These are phyloP conservation scores for Chaitophorus viminalis DNA, from an alignment of 2,888 invertebrate species.

Conservation along the genomic window DNA sequence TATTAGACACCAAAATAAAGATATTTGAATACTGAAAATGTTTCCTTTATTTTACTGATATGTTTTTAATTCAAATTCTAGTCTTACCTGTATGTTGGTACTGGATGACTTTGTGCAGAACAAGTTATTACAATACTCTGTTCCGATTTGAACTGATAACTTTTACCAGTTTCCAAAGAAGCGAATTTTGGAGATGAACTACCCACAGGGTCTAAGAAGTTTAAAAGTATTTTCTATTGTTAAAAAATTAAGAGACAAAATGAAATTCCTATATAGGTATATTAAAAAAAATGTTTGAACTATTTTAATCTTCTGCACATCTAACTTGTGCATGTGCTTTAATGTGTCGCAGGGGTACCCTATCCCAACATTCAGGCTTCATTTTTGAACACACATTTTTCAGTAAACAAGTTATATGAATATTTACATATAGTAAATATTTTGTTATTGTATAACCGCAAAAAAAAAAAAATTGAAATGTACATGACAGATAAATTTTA, in stretches of 20 bases:
- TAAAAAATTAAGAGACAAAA: slow-evolving; percentile 26
- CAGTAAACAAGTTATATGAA: neutral
- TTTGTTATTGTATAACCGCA: neutral
- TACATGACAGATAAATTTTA: neutral
- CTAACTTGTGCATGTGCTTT: slow-evolving; percentile 38
- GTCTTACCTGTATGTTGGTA: slow-evolving; percentile 73
- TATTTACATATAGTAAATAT: neutral
- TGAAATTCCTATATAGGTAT: neutral
- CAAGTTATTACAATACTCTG: slow-evolving; percentile 75
- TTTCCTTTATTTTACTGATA: slow-evolving; percentile 75
- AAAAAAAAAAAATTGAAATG: neutral
- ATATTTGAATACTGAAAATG: slow-evolving; percentile 32
- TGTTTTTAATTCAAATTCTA: slow-evolving; percentile 66
- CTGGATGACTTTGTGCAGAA: slow-evolving; percentile 78
- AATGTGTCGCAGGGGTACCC: slow-evolving; percentile 81
- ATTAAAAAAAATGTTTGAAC: neutral
- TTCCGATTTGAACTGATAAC: slow-evolving; percentile 65
- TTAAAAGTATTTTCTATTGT: slow-evolving; percentile 65
- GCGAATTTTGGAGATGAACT: slow-evolving; percentile 77
- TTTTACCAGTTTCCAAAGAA: slow-evolving; percentile 68
- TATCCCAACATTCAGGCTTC: slow-evolving; percentile 97
- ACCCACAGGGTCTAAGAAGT: slow-evolving; percentile 75
- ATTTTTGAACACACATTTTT: slow-evolving; percentile 58
- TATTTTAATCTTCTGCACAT: slow-evolving; percentile 10
- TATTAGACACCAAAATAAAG: slow-evolving; percentile 26